phyloP scores from a whole-genome alignment of 1,140 invertebrate genomes.

The Drosophila carrolli region DNA sequence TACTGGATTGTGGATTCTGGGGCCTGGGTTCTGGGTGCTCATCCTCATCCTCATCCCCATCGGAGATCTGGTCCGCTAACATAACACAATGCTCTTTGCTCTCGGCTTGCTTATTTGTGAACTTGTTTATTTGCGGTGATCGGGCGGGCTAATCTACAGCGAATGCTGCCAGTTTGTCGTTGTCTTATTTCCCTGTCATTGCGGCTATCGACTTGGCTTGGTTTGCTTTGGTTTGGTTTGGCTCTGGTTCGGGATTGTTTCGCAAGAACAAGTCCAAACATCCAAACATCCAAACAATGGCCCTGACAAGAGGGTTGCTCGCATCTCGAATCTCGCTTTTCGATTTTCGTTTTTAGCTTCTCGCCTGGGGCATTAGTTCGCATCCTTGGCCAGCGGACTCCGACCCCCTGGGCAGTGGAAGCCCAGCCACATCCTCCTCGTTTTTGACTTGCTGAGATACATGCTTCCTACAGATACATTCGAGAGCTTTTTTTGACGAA shows the following conservation, averaged over 20 bases:
- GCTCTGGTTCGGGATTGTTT: constrained; percentile 24
- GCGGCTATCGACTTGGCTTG: constrained; percentile 18
- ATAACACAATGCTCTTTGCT: constrained; percentile 45
- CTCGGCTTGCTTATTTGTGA: constrained; percentile 54
- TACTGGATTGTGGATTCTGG: constrained; percentile 1
- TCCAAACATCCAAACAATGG: constrained; percentile 54
- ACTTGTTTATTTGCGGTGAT: constrained; percentile 57
- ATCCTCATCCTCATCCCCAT: constrained; percentile 10
- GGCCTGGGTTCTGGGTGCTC: neutral
- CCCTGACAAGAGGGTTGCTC: constrained; percentile 51
- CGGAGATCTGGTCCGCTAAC: constrained; percentile 24
- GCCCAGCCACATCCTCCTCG: constrained; percentile 36
- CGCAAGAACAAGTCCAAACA: constrained; percentile 28
- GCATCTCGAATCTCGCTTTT: constrained; percentile 23
- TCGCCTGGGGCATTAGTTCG: constrained; percentile 34
- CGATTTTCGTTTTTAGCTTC: constrained; percentile 3
- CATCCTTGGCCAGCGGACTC: constrained; percentile 15
- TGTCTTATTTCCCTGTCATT: constrained; percentile 49
- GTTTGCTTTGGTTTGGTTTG: neutral
- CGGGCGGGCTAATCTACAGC: constrained; percentile 54
- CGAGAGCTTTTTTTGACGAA: constrained; percentile 22
- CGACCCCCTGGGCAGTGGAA: constrained; percentile 51
- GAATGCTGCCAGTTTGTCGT: constrained; percentile 56
- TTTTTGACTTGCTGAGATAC: constrained; percentile 31
- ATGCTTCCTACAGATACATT: constrained; percentile 35